Percentiles rank a stretch among this genome's conserved stretches.
These are phyloP conservation scores for Protosalanx chinensis DNA, from an alignment of 2,797 vertebrate species.

Conservation along the genomic window DNA sequence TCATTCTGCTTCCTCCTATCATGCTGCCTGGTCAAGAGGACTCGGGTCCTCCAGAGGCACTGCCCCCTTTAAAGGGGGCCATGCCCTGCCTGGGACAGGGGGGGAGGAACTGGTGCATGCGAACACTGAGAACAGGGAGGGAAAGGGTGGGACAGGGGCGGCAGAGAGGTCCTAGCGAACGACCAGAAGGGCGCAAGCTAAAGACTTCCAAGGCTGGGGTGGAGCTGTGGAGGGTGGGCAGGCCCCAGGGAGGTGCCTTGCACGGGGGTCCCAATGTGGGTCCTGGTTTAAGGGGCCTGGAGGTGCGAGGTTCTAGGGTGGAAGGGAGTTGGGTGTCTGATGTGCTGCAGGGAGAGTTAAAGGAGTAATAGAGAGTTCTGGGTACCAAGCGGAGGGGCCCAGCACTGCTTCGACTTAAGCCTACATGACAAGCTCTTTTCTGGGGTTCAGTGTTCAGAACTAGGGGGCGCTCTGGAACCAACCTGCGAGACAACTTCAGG, in stretches of 20 bases:
- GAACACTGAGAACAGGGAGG: slow-evolving; percentile 27
- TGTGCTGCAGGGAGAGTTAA: slow-evolving; percentile 14
- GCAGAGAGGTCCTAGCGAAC: slow-evolving; percentile 13
- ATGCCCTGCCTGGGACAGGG: slow-evolving; percentile 31
- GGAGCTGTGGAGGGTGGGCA: slow-evolving; percentile 35
- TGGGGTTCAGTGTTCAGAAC: slow-evolving; percentile 35
- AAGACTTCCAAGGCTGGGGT: slow-evolving; percentile 48
- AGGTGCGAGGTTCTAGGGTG: slow-evolving; percentile 11
- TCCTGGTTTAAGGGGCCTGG: slow-evolving; percentile 30
- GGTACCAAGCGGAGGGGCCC: slow-evolving; percentile 32
- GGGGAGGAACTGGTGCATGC: slow-evolving; percentile 30
- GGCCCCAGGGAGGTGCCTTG: slow-evolving; percentile 16
- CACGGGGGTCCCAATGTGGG: slow-evolving; percentile 16
- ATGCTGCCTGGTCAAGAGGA: slow-evolving; percentile 9
- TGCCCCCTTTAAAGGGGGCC: slow-evolving; percentile 20
- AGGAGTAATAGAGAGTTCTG: slow-evolving; percentile 45
- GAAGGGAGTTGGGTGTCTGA: slow-evolving; percentile 2
- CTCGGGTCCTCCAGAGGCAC: slow-evolving; percentile 14
- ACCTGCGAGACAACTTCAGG: slow-evolving; percentile 12
- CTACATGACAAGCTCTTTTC: slow-evolving; percentile 39
- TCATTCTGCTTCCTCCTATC: not conserved
- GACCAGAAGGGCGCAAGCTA: slow-evolving; percentile 46
- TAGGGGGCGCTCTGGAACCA: slow-evolving; percentile 23
- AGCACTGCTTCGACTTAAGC: slow-evolving; percentile 7
- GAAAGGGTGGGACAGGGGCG: slow-evolving; percentile 14